Conservation (phyloP, 23 tunicate species). For the Ciona savignyi region DNA sequence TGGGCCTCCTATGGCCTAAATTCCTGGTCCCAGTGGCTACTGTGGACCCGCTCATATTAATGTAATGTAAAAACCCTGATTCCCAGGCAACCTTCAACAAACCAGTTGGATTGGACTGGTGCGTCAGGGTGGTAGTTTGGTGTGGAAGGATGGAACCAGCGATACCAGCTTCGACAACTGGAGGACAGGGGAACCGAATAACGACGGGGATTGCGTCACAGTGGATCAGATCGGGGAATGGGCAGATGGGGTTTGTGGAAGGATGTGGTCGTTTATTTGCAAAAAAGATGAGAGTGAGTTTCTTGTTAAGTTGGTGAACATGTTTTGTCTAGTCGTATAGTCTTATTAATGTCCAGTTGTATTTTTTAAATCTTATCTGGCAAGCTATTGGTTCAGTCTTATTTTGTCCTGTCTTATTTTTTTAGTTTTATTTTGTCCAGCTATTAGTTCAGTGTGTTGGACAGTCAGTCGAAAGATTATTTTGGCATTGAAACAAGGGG, state of each 20-base stretch:
- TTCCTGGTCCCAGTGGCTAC: too few relatives aligned
- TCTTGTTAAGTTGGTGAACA: too few relatives aligned
- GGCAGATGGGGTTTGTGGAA: conserved; percentile 25
- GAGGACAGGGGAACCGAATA: conserved; percentile 20
- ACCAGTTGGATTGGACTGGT: conserved; percentile 78
- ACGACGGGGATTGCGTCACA: conserved; percentile 39
- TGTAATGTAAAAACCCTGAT: conserved; percentile 43
- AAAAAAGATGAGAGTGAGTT: conserved; percentile 79
- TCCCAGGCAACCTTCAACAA: conserved; percentile 46
- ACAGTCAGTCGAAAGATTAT: too few relatives aligned
- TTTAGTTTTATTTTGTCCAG: too few relatives aligned
- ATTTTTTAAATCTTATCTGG: too few relatives aligned
- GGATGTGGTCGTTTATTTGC: conserved; percentile 26
- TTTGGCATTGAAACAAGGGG: too few relatives aligned
- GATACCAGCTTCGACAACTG: conserved; percentile 24
- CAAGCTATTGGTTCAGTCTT: too few relatives aligned
- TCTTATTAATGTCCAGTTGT: too few relatives aligned
- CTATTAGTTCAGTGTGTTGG: too few relatives aligned
- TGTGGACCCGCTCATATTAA: conserved; percentile 2
- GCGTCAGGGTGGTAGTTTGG: conserved; percentile 7
- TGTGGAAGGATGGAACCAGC: conserved; percentile 60
- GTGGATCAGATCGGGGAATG: conserved; percentile 18
- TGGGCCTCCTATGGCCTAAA: too few relatives aligned
- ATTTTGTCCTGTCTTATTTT: too few relatives aligned
- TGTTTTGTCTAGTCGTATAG: too few relatives aligned